phyloP scores from a whole-genome alignment of 2,888 invertebrate genomes.

The Drosophila neotestacea region DNA sequence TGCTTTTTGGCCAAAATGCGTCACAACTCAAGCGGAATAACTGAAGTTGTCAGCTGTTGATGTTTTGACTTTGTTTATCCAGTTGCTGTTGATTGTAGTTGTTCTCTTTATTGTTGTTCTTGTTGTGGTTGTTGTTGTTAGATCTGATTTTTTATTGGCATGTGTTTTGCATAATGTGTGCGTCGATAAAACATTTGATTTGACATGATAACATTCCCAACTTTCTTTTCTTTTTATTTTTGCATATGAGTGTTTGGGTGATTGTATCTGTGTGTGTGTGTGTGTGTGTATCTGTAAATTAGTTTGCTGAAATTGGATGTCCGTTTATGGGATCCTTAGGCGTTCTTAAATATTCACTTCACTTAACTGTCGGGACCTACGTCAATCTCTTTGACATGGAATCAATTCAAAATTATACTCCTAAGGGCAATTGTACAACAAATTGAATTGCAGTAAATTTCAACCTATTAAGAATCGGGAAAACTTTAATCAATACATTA shows the following conservation, averaged over 20 bases:
- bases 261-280: background rate
- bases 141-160: slow-evolving; percentile 42
- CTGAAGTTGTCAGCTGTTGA: slow-evolving; percentile 73
- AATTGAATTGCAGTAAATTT: too few species aligned
- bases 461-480: too few species aligned
- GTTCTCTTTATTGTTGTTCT: slow-evolving; percentile 26
- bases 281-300: slow-evolving; percentile 23
- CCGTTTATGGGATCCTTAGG: background rate
- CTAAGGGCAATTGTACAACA: background rate
- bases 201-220: slow-evolving; percentile 35
- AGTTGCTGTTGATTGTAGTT: slow-evolving; percentile 37
- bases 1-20: slow-evolving; percentile 54
- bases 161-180: slow-evolving; percentile 66
- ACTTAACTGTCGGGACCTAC: slow-evolving; percentile 1
- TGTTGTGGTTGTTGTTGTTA: slow-evolving; percentile 25
- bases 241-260: background rate
- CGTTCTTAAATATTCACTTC: background rate
- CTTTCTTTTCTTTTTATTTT: background rate
- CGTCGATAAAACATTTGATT: slow-evolving; percentile 50
- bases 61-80: slow-evolving; percentile 56
- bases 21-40: slow-evolving; percentile 74
- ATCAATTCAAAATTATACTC: background rate
- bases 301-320: slow-evolving; percentile 30
- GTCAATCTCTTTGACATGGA: slow-evolving; percentile 7
- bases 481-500: too few species aligned